Evolutionary conservation across 2,113 vertebrate genomes (phyloP), one percentile per base, ranked within the genome.

Genomic region (Syrmaticus mikado): DNA sequence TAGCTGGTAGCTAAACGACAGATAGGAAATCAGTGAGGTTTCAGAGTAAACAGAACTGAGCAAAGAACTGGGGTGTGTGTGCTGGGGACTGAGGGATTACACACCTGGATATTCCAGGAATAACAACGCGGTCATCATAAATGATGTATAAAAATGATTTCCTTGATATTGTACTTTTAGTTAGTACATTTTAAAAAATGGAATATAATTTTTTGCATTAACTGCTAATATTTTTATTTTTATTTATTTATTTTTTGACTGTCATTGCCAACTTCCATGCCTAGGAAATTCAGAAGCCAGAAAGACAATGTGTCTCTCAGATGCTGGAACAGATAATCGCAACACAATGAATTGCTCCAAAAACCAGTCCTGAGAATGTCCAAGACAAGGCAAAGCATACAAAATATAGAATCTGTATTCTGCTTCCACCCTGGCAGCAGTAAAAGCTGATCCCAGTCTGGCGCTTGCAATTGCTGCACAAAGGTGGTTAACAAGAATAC

Each of bases 401-500:
- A 67, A 78, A 7, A 11, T 5, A 21, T 15, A 7, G 7, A 16
- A 45, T 38, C 41, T 1, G 1, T 6, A 4, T 27, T 62, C 82
- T 92, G 10, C 25, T 25, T 60, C 86, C 57, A 78, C 6, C 1
- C 2, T 43, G 36, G 15, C 43, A 75, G 17, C 8, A 57, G 22
- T 32, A 43, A 83, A 72, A 76, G 6, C 14, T 36, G 30, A 50
- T 78, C 18, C 13, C 21, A 41, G 4, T 32, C n/a, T 62, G 3
- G 27, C 64, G 4, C 34, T 78, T 72, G 48, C 22, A 34, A 57
- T 64, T 78, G 17, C 34, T 79, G 10, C 20, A 43, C 7, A 58
- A 36, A 57, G 1, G 1, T 55, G 25, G 4, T 68, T 70, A 46
- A 19, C 1, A 0, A 58, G 21, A n/a, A 19, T 11, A 36, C 0